Evolutionary conservation across 2,113 vertebrate species (phyloP), one percentile per base, ranked within the genome.

Genomic region (Chloropsis hardwickii): DNA sequence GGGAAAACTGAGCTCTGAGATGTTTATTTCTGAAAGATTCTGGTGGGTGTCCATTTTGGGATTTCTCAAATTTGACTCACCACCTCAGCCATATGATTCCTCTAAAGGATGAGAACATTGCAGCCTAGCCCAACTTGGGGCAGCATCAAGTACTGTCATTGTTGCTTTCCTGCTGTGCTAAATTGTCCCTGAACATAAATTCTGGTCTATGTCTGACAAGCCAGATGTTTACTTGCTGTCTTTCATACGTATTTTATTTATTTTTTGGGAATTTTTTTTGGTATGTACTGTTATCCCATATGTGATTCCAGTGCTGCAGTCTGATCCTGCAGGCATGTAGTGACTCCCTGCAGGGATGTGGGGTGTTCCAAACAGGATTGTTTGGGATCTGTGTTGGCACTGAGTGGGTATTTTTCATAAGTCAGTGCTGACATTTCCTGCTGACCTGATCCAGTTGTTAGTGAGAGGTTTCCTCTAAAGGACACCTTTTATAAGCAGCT

Each of bases 221-320:
- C 81, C 72, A 67, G 56, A 78, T 93, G 69, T 90, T 93, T 96
- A 83, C 35, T 96, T 90, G 22, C 47, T 78, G 72, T 94, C 81
- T 93, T 76, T 53, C 0, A 0, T 92, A 69, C 17, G 92, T 31
- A 23, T 80, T 93, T 88, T 77, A 64, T 87, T 74, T 91, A 56
- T 86, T 90, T 91, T 48, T 25, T 82, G 62, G 48, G 8, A 1
- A 19, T 85, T 76, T 70, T 80, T 74, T 77, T 62, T 81, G 4
- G 1, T 54, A 28, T 72, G 80, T 90, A 10, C 14, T 93, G 37
- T 92, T 93, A 56, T 20, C 45, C 60, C 29, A 8, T 54, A 40
- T 56, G 37, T 48, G 9, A 44, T 90, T 42, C 54, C 29, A 35
- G 58, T 92, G 61, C 35, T 86, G 65, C 40, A 81, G 58, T 57